These are phyloP conservation scores for Burhinus bistriatus DNA, from an alignment of 2,113 vertebrate genomes.

Conservation along the genomic window DNA sequence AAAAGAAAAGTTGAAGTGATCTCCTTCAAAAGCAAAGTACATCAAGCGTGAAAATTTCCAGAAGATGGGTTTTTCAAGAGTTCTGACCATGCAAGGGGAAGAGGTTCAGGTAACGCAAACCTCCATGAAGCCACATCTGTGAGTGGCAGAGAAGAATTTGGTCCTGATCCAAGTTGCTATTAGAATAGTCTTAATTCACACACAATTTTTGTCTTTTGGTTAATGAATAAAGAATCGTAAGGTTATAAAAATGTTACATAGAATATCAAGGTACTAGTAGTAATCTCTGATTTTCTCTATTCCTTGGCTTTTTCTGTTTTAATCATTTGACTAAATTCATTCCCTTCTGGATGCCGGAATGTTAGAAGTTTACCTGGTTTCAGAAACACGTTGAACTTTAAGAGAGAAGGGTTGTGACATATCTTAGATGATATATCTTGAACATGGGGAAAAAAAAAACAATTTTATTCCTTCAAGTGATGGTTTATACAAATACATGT, in stretches of 20 bases:
- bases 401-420: neutral
- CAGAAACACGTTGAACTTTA: neutral
- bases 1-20: neutral
- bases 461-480: neutral
- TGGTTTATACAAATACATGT: neutral
- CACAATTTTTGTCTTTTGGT: neutral
- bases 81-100: neutral
- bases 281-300: neutral
- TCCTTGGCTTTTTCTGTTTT: neutral
- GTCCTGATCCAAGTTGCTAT: neutral
- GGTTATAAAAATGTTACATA: neutral
- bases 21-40: neutral
- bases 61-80: neutral
- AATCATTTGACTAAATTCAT: neutral
- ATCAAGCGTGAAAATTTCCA: neutral
- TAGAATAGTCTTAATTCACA: neutral
- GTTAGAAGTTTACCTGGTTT: neutral
- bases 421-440: accelerated
- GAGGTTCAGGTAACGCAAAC: neutral
- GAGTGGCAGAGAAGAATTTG: neutral
- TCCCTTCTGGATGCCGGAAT: neutral
- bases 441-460: neutral
- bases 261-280: neutral
- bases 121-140: neutral
- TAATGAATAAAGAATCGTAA: neutral